phyloP scores from a whole-genome alignment of 2,888 invertebrate genomes.

The Rhodophaea formosa region DNA sequence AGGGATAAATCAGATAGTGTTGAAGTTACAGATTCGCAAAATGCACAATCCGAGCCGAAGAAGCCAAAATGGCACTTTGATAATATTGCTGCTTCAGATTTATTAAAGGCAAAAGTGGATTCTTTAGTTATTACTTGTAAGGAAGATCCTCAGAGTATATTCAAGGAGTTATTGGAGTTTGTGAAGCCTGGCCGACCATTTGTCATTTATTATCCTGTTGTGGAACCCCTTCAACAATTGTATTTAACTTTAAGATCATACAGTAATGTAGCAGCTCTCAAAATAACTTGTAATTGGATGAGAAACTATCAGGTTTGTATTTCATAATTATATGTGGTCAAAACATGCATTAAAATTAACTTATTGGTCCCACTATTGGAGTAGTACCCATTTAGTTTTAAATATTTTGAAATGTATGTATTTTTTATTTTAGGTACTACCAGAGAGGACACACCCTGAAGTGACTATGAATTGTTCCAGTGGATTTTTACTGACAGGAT shows the following conservation, averaged over 20 bases:
- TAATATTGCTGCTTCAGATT: slow-evolving; percentile 83
- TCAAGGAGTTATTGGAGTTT: slow-evolving; percentile 87
- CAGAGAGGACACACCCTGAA: slow-evolving; percentile 96
- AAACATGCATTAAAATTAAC: no score
- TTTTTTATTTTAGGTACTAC: slow-evolving; percentile 75
- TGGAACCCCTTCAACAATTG: slow-evolving; percentile 92
- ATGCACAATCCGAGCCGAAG: slow-evolving; percentile 49
- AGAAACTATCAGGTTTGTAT: slow-evolving; percentile 90
- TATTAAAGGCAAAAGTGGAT: slow-evolving; percentile 85
- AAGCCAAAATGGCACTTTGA: slow-evolving; percentile 86
- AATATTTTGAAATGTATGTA: no score
- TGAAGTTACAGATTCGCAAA: slow-evolving; percentile 21
- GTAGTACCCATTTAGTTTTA: no score
- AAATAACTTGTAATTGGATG: slow-evolving; percentile 92
- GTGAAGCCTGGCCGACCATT: slow-evolving; percentile 91
- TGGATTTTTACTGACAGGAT: slow-evolving; percentile 93
- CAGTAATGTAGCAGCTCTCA: slow-evolving; percentile 87
- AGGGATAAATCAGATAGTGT: neutral
- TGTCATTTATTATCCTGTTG: slow-evolving; percentile 89
- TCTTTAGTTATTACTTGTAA: slow-evolving; percentile 89
- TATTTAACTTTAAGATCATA: slow-evolving; percentile 89
- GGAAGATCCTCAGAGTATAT: slow-evolving; percentile 92
- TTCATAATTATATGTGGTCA: neutral
- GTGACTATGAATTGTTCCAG: slow-evolving; percentile 94
- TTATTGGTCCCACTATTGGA: no score